A percentile compares a stretch with the other conserved stretches of the same genome.
Evolutionary conservation across 1,140 invertebrate species (phyloP).

Genomic region (Antheraea pernyi): DNA sequence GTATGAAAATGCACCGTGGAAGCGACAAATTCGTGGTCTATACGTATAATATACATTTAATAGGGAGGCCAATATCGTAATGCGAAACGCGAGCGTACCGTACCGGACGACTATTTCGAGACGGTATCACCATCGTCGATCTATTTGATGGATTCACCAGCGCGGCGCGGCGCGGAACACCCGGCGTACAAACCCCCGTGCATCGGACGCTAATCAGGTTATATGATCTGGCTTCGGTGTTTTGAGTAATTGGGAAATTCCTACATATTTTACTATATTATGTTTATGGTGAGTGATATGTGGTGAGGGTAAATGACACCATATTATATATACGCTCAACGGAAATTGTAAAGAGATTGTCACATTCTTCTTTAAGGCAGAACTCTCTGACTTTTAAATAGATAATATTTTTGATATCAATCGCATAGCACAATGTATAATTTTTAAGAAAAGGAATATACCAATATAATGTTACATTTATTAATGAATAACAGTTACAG

Average conservation of each 20-base stretch:
- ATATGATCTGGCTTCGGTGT: conserved; percentile 52
- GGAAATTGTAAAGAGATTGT: neutral
- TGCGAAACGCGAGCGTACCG: conserved; percentile 53
- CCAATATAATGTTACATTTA: too few species aligned
- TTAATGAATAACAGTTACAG: too few species aligned
- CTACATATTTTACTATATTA: conserved; percentile 2
- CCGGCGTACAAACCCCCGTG: conserved; percentile 27
- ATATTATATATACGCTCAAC: neutral
- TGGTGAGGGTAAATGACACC: neutral
- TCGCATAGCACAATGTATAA: too few species aligned
- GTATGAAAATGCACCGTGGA: conserved; percentile 41
- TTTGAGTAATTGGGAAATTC: conserved; percentile 33
- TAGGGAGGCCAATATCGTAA: conserved; percentile 69
- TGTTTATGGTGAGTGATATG: neutral
- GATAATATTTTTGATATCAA: too few species aligned
- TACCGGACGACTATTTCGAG: conserved; percentile 45
- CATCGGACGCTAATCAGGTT: conserved; percentile 53
- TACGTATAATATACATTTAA: conserved; percentile 52
- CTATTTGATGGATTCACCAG: conserved; percentile 69
- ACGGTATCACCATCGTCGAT: conserved; percentile 60
- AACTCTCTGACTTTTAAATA: too few species aligned
- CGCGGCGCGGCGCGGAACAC: conserved; percentile 20
- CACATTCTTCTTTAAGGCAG: neutral
- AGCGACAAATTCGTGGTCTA: conserved; percentile 39
- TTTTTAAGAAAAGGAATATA: too few species aligned